phyloP scores from a whole-genome alignment of 2,888 invertebrate species.

The Invenusta paracnida region DNA sequence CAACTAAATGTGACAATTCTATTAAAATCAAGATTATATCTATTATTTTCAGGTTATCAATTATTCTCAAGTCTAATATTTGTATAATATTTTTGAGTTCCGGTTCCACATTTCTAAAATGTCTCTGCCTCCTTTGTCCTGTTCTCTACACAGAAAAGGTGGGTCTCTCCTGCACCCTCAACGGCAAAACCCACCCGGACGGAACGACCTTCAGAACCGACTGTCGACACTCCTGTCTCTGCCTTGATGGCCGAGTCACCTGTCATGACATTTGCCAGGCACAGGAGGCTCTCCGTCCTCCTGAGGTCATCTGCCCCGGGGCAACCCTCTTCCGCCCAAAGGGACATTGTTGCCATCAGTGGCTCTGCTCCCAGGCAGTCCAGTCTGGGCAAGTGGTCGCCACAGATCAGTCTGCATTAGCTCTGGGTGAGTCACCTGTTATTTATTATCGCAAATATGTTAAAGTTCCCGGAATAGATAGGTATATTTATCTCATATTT shows the following conservation, averaged over 20 bases:
- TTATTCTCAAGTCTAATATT: too few species aligned
- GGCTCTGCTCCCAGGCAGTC: neutral
- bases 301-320: constrained; percentile 12
- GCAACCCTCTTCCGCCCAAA: neutral
- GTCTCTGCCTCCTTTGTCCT: too few species aligned
- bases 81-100: too few species aligned
- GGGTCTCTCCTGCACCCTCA: neutral
- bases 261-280: constrained; percentile 28
- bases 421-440: too few species aligned
- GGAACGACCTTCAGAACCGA: neutral
- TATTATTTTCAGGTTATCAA: too few species aligned
- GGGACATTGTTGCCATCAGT: neutral
- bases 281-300: neutral
- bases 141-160: neutral
- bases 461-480: too few species aligned
- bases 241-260: constrained; percentile 24
- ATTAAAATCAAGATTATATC: too few species aligned
- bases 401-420: too few species aligned
- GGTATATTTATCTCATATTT: neutral
- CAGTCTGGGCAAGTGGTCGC: too few species aligned
- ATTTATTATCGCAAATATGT: too few species aligned
- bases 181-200: neutral
- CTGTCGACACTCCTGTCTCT: constrained; percentile 32
- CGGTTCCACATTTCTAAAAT: too few species aligned
- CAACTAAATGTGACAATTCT: too few species aligned